Base-by-base conservation (phyloP, 2,113 vertebrate species). In the Antidorcas marsupialis region DNA sequence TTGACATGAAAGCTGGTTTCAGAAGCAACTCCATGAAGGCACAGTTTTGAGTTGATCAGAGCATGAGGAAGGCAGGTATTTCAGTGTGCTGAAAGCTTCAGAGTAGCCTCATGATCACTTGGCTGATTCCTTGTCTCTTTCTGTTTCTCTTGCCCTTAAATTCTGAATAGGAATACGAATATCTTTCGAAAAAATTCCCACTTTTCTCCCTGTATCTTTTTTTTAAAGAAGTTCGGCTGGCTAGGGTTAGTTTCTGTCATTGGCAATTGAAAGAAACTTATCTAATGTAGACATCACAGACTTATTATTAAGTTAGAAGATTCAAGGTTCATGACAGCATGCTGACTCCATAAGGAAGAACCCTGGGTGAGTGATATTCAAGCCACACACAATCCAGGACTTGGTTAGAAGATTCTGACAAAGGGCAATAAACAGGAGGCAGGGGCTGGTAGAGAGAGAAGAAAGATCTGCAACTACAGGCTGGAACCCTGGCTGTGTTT, bases 401-500 rank as follows among this genome's bases (percentile, higher is more conserved):
- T 91, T 57, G 6, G 55, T 13, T 25, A 12, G 45, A 79, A 92
- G 57, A 64, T 45, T 84, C n/a, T 76, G 74, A 88, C 64, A 64
- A 89, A 93, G 83, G 59, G 52, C 81, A 45, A 76, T 7, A 83
- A 39, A 67, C 4, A 78, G 79, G 60, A 93, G 87, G 33, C 83
- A n/a, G 27, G 21, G 67, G 84, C 14, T 95, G 53, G 45, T 12
- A 45, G 84, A 89, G 30, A 60, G 39, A 50, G 28, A 55, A 92
- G 83, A 57, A 14, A 94, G 74, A 59, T 81, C 52, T 90, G 45
- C 39, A 53, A 89, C 64, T 53, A 87, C 81, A 39, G 13, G 27
- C 84, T 92, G 79, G 92, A 96, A 74, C 76, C 33, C 36, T 55
- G 85, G 43, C 89, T 96, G 19, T 27, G 90, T 97, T 96, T 98